Evolutionary conservation across 2,797 vertebrate genomes (phyloP).

Genomic region (Sebastes matsubarae): DNA sequence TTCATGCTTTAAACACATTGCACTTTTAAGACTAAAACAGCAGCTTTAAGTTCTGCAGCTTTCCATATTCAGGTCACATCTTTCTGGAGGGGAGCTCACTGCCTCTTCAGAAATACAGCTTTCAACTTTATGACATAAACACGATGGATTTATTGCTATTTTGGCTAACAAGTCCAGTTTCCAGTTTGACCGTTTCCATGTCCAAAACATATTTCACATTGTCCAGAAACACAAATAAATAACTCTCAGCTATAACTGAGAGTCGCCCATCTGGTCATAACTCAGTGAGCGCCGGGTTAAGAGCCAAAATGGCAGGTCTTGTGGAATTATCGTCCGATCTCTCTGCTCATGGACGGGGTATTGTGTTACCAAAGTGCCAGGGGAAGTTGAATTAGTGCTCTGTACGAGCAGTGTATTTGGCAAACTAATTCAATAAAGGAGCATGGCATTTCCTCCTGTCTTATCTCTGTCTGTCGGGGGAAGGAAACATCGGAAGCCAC

Average conservation of each 20-base stretch:
- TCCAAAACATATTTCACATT: conserved; percentile 4
- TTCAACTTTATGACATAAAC: conserved; percentile 23
- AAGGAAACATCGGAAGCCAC: conserved; percentile 34
- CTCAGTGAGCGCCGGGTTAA: not conserved
- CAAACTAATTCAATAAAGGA: conserved; percentile 59
- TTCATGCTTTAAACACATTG: not conserved
- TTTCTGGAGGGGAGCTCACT: not conserved
- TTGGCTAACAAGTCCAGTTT: conserved; percentile 32
- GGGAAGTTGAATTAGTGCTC: conserved; percentile 47
- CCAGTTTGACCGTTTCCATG: conserved; percentile 8
- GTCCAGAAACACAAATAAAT: conserved; percentile 38
- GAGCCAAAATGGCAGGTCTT: conserved; percentile 28
- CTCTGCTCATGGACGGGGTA: conserved; percentile 5
- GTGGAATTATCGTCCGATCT: conserved; percentile 27
- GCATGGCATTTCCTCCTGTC: conserved; percentile 51
- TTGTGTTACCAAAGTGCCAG: conserved; percentile 41
- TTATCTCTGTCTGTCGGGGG: conserved; percentile 46
- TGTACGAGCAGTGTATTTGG: conserved; percentile 35
- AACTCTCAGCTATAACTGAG: conserved; percentile 7
- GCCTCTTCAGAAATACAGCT: not conserved
- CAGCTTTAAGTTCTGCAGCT: not conserved
- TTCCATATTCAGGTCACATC: conserved; percentile 10
- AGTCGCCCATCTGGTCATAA: conserved; percentile 21
- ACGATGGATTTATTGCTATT: conserved; percentile 9
- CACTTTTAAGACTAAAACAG: not conserved